These are phyloP conservation scores for Eucera pruinosa DNA, from an alignment of 2,888 invertebrate species.

Conservation along the genomic window DNA sequence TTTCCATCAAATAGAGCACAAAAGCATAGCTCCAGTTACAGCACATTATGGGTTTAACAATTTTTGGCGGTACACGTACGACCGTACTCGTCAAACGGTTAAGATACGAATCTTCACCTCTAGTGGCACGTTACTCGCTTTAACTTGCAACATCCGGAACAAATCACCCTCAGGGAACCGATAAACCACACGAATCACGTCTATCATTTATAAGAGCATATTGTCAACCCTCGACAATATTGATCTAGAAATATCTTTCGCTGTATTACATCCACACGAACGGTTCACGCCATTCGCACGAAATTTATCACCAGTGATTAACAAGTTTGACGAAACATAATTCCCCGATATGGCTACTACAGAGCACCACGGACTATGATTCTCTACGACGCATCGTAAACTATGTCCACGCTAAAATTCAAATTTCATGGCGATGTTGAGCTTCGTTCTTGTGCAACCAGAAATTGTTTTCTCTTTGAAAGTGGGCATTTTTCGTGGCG, in stretches of 20 bases:
- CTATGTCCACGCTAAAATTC: neutral
- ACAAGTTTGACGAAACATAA: conserved; percentile 17
- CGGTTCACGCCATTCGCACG: neutral
- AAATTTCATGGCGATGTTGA: neutral
- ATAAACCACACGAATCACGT: neutral
- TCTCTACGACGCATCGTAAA: neutral
- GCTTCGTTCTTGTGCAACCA: neutral
- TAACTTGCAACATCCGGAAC: too few species aligned
- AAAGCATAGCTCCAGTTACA: too few species aligned
- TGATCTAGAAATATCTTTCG: neutral
- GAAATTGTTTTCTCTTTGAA: conserved; percentile 12
- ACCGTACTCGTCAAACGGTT: too few species aligned
- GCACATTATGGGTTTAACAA: too few species aligned
- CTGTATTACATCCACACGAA: neutral
- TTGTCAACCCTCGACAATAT: neutral
- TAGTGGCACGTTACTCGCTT: too few species aligned
- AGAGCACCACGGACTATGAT: neutral
- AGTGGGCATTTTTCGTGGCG: neutral
- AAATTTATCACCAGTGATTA: conserved; percentile 13
- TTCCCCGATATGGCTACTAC: neutral
- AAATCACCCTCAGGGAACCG: neutral
- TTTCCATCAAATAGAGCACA: too few species aligned
- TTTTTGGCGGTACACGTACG: too few species aligned
- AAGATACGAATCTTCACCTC: too few species aligned
- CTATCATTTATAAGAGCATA: neutral